Evolutionary conservation across 2,797 vertebrate genomes (phyloP), one percentile per base, ranked within the genome.

Genomic region (Lindbergichthys nudifrons): DNA sequence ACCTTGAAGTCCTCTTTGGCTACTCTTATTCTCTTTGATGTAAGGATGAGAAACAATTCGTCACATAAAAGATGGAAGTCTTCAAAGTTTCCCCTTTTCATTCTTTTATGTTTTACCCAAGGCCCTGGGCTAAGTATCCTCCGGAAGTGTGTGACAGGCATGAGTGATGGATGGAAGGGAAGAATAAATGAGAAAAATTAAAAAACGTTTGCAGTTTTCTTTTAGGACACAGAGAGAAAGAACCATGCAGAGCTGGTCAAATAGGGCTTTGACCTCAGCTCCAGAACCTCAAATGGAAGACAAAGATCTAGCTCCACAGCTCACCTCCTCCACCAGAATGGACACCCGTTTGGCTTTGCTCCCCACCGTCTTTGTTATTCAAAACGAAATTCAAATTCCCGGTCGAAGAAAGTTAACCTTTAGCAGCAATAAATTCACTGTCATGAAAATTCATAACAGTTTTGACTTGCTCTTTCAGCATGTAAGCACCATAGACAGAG

Each of bases 41-140:
- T 92, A 16, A 23, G 77, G 82, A 88, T 81, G 83, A 90, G 89
- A 92, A 93, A 93, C 93, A 91, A 88, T 90, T 86, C 80, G 74
- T 88, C 62, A 85, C 87, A 89, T 91, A 88, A 93, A 92, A 90
- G 86, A 89, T 84, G 75, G 72, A 85, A 69, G 90, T 91, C 89
- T 92, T 92, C 88, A 83, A 85, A 86, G 79, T 78, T 70, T 45
- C 47, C 48, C 64, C 67, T 73, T 74, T 63, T 78, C 62, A 58
- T 79, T 62, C 57, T 79, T 70, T 78, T 59, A 69, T 81, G 56
- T 80, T 84, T 73, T 58, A 80, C 80, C 69, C 47, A 2, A 77
- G 70, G 84, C 90, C 75, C 70, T 50, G 36, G 82, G 87, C 78
- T 73, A 77, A 79, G 76, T 70, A 83, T 69, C 71, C 77, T 74